Conservation (phyloP, 2,113 vertebrate genomes). For the Otocyon megalotis region DNA sequence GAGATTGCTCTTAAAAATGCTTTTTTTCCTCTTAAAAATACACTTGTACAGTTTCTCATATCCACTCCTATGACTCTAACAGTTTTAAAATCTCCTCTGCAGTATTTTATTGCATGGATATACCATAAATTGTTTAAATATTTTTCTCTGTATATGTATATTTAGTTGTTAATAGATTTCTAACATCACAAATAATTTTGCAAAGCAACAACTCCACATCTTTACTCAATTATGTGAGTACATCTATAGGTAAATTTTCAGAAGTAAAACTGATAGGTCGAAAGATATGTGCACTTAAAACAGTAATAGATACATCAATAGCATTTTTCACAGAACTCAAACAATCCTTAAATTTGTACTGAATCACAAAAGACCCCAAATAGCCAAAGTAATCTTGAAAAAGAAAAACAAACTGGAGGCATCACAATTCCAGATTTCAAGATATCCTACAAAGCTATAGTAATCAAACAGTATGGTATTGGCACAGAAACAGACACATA, state of each 20-base stretch:
- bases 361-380: background rate
- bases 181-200: background rate
- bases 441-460: background rate
- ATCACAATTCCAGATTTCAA: background rate
- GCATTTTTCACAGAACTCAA: background rate
- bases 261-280: background rate
- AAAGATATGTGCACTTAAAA: background rate
- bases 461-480: background rate
- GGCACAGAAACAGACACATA: background rate
- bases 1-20: background rate
- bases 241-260: background rate
- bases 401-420: background rate
- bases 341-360: background rate
- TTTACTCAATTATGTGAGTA: conserved; percentile 1
- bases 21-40: background rate
- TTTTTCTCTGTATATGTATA: background rate
- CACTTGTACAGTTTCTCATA: background rate
- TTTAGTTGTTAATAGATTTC: conserved; percentile 28
- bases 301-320: background rate
- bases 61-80: background rate
- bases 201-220: background rate
- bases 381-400: background rate
- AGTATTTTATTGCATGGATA: background rate
- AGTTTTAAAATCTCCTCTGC: background rate
- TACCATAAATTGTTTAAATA: background rate